These are phyloP conservation scores for Ictalurus furcatus DNA, from an alignment of 2,113 vertebrate genomes.

Conservation along the genomic window DNA sequence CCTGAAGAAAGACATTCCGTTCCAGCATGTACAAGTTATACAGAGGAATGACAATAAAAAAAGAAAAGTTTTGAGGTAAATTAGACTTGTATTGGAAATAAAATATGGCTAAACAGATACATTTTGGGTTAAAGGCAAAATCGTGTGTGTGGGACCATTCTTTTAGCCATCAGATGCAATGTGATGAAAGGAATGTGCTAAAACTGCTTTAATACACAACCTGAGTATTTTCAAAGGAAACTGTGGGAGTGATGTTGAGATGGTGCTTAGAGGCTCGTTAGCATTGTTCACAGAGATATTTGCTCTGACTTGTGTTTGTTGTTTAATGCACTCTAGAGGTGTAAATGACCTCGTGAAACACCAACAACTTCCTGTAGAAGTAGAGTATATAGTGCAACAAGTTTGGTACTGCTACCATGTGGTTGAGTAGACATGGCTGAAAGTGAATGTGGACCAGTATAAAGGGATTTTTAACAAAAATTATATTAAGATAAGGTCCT, in stretches of 20 bases:
- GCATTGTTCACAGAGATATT: not conserved
- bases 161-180: not conserved
- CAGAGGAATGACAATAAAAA: not conserved
- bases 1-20: not conserved
- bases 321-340: not conserved
- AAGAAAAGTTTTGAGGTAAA: not conserved
- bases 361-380: slow-evolving; percentile 3
- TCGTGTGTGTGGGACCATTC: not conserved
- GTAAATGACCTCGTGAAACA: not conserved
- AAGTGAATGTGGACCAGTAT: not conserved
- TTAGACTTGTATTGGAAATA: not conserved
- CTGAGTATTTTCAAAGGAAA: not conserved
- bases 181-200: not conserved
- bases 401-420: not conserved
- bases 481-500: not conserved
- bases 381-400: not conserved
- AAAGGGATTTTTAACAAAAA: not conserved
- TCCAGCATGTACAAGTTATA: not conserved
- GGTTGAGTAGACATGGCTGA: not conserved
- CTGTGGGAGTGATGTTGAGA: not conserved
- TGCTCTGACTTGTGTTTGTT: not conserved
- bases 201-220: not conserved
- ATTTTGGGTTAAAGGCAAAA: not conserved
- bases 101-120: not conserved
- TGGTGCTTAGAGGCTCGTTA: not conserved